Conservation (phyloP, 2,888 invertebrate genomes). For the Belgica antarctica region DNA sequence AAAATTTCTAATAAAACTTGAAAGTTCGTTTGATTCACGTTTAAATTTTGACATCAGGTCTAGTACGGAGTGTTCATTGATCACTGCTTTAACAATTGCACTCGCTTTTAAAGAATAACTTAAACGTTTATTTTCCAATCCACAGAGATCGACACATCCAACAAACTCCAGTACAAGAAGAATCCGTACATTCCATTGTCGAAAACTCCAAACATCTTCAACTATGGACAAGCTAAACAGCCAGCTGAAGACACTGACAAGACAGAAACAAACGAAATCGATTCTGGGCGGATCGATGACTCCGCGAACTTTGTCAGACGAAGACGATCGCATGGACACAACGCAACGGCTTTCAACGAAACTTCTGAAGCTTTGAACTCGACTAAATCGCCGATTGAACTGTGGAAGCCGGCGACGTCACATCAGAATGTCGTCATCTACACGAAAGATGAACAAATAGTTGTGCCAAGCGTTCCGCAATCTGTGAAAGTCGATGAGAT, state of each 20-base stretch:
- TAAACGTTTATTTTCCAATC: too few relatives aligned
- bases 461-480: conserved; percentile 3
- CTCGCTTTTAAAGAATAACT: too few relatives aligned
- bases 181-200: conserved; percentile 44
- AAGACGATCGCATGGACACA: conserved; percentile 19
- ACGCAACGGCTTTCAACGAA: conserved; percentile 35
- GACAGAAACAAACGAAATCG: conserved; percentile 15
- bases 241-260: too few relatives aligned
- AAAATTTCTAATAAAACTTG: too few relatives aligned
- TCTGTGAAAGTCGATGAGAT: conserved; percentile 45
- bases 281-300: background rate
- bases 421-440: conserved; percentile 45
- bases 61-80: background rate
- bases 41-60: too few relatives aligned
- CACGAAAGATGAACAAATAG: conserved; percentile 32
- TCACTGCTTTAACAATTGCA: background rate
- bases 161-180: conserved; percentile 41
- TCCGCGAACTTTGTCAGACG: conserved; percentile 39
- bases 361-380: conserved; percentile 34
- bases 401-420: conserved; percentile 43
- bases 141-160: conserved; percentile 32
- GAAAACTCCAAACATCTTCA: conserved; percentile 27
- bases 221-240: background rate
- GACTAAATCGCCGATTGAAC: conserved; percentile 45
- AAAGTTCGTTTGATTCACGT: too few relatives aligned